phyloP scores from a whole-genome alignment of 2,888 invertebrate species.

The Hyposoter didymator region DNA sequence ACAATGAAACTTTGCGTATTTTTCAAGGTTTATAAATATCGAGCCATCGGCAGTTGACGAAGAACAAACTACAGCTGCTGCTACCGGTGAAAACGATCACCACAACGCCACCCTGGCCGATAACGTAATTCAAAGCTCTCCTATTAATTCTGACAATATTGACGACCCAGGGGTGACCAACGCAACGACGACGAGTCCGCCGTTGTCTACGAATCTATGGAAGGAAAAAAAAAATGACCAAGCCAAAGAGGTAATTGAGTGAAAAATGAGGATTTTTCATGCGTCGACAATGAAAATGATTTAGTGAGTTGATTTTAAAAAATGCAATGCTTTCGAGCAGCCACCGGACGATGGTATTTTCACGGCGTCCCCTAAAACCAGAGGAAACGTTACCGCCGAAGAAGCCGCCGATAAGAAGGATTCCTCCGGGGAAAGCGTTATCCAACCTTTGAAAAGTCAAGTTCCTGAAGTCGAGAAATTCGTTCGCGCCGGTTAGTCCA shows the following conservation, averaged over 20 bases:
- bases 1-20: slow-evolving; percentile 55
- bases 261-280: too few relatives aligned
- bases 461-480: slow-evolving; percentile 87
- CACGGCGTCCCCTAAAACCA: slow-evolving; percentile 56
- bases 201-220: slow-evolving; percentile 80
- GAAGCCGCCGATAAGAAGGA: slow-evolving; percentile 69
- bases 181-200: slow-evolving; percentile 75
- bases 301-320: not conserved
- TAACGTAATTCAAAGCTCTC: slow-evolving; percentile 83
- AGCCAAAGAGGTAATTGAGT: slow-evolving; percentile 68
- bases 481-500: slow-evolving; percentile 86
- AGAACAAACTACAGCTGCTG: slow-evolving; percentile 84
- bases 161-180: slow-evolving; percentile 77
- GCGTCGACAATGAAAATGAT: too few relatives aligned
- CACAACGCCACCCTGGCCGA: slow-evolving; percentile 79
- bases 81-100: slow-evolving; percentile 82
- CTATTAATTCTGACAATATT: slow-evolving; percentile 77
- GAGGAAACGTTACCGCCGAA: slow-evolving; percentile 71
- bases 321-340: not conserved
- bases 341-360: slow-evolving; percentile 28
- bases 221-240: slow-evolving; percentile 72
- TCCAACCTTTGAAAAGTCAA: slow-evolving; percentile 82
- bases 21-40: slow-evolving; percentile 87
- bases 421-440: slow-evolving; percentile 72
- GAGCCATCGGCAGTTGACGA: slow-evolving; percentile 88